A percentile compares a stretch with the other conserved stretches of the same genome.
Conservation (phyloP, 2,113 vertebrate species). For the Pachypanchax playfairii region DNA sequence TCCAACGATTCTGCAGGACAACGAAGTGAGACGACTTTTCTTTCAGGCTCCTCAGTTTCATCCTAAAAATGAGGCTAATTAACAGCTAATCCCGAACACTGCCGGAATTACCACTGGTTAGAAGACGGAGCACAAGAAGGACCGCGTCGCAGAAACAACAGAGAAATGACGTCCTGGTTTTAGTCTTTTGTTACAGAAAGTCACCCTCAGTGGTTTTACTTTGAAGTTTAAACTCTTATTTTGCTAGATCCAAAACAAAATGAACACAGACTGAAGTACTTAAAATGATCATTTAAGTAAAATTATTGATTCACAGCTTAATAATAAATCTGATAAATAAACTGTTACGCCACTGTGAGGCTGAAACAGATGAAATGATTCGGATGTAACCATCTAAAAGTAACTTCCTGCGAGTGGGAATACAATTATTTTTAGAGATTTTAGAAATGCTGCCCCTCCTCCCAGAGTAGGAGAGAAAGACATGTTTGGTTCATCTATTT, state of each 20-base stretch:
- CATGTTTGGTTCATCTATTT: slow-evolving; percentile 5
- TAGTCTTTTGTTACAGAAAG: background rate
- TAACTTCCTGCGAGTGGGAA: background rate
- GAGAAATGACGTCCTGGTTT: slow-evolving; percentile 6
- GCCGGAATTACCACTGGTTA: slow-evolving; percentile 58
- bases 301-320: too few species aligned
- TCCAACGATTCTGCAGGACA: slow-evolving; percentile 65
- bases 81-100: slow-evolving; percentile 68
- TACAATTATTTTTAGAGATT: slow-evolving; percentile 3
- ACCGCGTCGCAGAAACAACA: background rate
- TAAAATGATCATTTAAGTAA: too few species aligned
- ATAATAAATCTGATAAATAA: too few species aligned
- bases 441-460: background rate
- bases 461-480: background rate
- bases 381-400: background rate
- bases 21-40: slow-evolving; percentile 52
- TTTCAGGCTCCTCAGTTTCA: slow-evolving; percentile 56
- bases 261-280: background rate
- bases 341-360: too few species aligned
- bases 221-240: background rate
- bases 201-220: background rate
- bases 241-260: background rate
- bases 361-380: too few species aligned
- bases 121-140: slow-evolving; percentile 31
- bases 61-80: slow-evolving; percentile 77